phyloP scores from a whole-genome alignment of 2,888 invertebrate genomes.

The Aproaerema taeniolella region DNA sequence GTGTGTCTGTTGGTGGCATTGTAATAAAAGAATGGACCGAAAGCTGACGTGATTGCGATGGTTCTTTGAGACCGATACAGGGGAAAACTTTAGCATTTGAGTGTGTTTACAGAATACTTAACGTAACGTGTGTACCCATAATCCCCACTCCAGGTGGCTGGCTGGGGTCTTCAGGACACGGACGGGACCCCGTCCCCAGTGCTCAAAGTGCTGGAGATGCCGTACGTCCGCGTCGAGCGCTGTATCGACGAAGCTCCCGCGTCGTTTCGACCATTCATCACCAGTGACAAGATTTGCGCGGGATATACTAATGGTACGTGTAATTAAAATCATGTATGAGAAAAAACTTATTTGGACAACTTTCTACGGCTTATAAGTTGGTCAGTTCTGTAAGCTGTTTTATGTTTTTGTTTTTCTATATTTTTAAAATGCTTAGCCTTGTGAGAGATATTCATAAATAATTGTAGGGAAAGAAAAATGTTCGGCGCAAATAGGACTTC shows the following conservation, averaged over 20 bases:
- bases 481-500: too few relatives aligned
- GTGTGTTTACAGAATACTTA: too few relatives aligned
- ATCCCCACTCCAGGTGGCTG: conserved; percentile 2
- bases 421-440: too few relatives aligned
- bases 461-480: too few relatives aligned
- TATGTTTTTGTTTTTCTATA: neutral
- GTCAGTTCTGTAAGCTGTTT: too few relatives aligned
- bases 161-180: conserved; percentile 37
- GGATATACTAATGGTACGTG: conserved; percentile 36
- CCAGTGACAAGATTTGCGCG: conserved; percentile 46
- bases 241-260: conserved; percentile 30
- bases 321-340: neutral
- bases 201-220: conserved; percentile 37
- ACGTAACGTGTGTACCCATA: too few relatives aligned
- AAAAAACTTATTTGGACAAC: neutral
- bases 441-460: too few relatives aligned
- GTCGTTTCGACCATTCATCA: conserved; percentile 35
- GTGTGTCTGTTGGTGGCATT: too few relatives aligned
- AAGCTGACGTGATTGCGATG: too few relatives aligned
- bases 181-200: conserved; percentile 30
- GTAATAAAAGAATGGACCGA: too few relatives aligned
- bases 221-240: conserved; percentile 29
- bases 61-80: too few relatives aligned
- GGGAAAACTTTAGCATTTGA: too few relatives aligned
- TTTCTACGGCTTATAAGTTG: neutral